Base-by-base conservation (phyloP, 2,797 vertebrate species). In the Aphelocoma californica region DNA sequence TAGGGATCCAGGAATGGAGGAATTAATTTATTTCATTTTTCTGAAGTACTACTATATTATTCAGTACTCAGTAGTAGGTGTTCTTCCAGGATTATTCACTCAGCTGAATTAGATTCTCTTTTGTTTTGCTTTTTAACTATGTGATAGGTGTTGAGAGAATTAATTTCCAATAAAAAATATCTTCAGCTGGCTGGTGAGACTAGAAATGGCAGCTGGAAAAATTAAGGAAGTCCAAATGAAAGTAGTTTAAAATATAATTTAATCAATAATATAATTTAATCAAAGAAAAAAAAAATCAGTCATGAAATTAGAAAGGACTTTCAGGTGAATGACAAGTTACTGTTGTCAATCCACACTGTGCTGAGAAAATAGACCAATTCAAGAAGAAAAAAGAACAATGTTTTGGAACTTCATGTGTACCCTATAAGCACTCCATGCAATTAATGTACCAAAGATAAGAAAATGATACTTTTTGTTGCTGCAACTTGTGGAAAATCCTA, bases 361-460 rank as follows among this genome's bases (percentile, higher is more conserved):
- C 78, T 88, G 71, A 96, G 78, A 77, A 94, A 96, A 95, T 64
- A 95, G 93, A 86, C 4, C 44, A 69, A 81, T 88, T 19, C 64
- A 56, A 64, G 40, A 66, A 47, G 4, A 84, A 38, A 77, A 60
- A 44, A 71, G 31, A 79, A 26, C 44, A 84, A 87, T 51, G 69
- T 88, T 72, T 60, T 77, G 62, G 34, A 92, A 73, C 91, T 45
- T 77, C 51, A 66, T 29, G 53, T 15, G 31, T 21, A 29, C 13
- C 14, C 36, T 79, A 73, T 84, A 78, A 91, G 73, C 44, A 67
- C 48, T 81, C 77, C 36, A 9, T 70, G 38, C 45, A 83, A 88
- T 83, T 40, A 69, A 60, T 67, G 31, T 48, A 97, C 48, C 61
- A 95, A 78, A 93, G 32, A 91, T 92, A 86, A 88, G 94, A 91